Base-by-base conservation (phyloP, 2,113 vertebrate species). In the rabbit (Oryctolagus cuniculus) region DNA sequence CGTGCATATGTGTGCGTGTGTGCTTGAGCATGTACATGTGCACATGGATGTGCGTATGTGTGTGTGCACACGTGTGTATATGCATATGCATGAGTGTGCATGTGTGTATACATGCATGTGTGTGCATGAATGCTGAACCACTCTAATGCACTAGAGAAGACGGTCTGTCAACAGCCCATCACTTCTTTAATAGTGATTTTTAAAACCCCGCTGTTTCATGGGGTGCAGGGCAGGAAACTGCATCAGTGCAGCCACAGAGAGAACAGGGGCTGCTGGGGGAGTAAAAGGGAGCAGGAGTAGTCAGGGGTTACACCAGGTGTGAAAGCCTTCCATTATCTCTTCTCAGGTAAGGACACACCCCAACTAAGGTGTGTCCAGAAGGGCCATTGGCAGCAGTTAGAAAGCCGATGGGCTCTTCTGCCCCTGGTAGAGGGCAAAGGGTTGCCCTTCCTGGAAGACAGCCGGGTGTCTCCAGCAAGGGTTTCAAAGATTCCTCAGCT, bases 401-500 rank as follows among this genome's bases (percentile, higher is more conserved):
- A 63, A 73, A 82, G 74, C 10, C 31, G 36, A 17, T n/a, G 38
- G 38, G 82, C 49, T 83, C 27, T 80, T 82, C 63, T 29, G 66
- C 70, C 73, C 3, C 17, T 4, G 13, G 16, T 77, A 17, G 53
- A 77, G 74, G 74, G 53, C 38, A 38, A 10, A 24, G 3, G 38
- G 79, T 74, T 88, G 24, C 66, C 21, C 31, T 24, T 72, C 58
- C 24, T 22, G 25, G 34, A 87, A 22, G 15, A 84, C 1, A 19
- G 10, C 1, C 81, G n/a, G 16, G 69, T 34, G 70, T 87, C 58
- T 87, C 8, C 6, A 15, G 61, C 22, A 80, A 95, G 74, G 15
- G 9, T 91, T 94, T 78, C 55, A 64, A 78, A 91, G 84, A 13
- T 70, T 96, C 1, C 1, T 91, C 69, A 93, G 6, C 83, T 61